These are phyloP conservation scores for Chionodraco myersi DNA, from an alignment of 2,113 vertebrate genomes.

Conservation along the genomic window DNA sequence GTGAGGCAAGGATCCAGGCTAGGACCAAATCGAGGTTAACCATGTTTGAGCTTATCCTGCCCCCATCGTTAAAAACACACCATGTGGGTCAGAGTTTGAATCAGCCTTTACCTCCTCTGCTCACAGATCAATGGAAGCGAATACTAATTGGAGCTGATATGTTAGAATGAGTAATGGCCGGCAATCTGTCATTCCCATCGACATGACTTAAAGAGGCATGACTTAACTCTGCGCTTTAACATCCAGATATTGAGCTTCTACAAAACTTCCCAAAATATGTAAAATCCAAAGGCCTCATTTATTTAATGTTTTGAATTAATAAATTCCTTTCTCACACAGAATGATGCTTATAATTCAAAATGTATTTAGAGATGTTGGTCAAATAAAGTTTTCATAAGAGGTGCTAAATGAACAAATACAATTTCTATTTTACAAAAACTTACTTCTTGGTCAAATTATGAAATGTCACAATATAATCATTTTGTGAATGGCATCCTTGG, in stretches of 20 bases:
- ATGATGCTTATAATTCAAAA: no score
- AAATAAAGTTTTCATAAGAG: neutral
- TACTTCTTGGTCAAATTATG: no score
- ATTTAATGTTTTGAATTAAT: neutral
- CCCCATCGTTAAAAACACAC: neutral
- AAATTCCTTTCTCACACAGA: neutral
- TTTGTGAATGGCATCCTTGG: neutral
- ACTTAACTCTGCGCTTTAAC: neutral
- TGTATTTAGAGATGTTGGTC: neutral
- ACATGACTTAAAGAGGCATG: constrained; percentile 19
- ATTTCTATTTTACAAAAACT: no score
- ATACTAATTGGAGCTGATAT: constrained; percentile 25
- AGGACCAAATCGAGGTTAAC: neutral
- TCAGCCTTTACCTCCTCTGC: constrained; percentile 9
- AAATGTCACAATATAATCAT: neutral
- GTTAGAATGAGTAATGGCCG: constrained; percentile 40
- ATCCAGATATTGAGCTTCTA: neutral
- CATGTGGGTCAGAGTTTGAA: constrained; percentile 20
- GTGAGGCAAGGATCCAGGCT: neutral
- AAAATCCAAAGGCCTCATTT: neutral
- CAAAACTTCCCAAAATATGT: no score
- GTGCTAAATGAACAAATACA: neutral
- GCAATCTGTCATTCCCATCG: constrained; percentile 20
- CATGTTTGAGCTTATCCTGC: neutral
- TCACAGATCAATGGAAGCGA: constrained; percentile 40